Evolutionary conservation across 2,797 vertebrate species (phyloP).

Genomic region (Heteromormyrus szaboi): DNA sequence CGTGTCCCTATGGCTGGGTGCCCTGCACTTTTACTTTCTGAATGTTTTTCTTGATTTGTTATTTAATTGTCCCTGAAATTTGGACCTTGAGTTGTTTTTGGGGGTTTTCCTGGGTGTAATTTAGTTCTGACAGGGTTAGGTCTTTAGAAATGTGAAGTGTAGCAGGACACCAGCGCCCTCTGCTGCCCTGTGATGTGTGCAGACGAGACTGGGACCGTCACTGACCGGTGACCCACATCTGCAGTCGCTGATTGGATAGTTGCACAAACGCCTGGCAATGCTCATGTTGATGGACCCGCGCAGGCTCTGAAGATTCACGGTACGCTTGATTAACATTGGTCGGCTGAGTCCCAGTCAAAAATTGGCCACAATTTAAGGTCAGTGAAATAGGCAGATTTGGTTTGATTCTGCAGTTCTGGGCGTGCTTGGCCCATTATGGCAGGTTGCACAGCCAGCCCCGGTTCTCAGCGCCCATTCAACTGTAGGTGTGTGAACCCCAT

Average conservation of each 20-base stretch:
- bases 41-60: slow-evolving; percentile 56
- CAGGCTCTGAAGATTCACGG: not conserved
- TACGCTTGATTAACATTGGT: not conserved
- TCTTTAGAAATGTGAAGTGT: not conserved
- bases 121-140: not conserved
- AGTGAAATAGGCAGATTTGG: not conserved
- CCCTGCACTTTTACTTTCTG: slow-evolving; percentile 47
- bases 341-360: not conserved
- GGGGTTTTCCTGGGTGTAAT: slow-evolving; percentile 66
- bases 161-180: not conserved
- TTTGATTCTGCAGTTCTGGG: not conserved
- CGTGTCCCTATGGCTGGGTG: not conserved
- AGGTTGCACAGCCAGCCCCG: not conserved
- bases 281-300: not conserved
- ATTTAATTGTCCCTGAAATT: slow-evolving; percentile 58
- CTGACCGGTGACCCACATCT: not conserved
- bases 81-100: slow-evolving; percentile 53
- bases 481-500: not conserved
- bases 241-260: not conserved
- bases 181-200: not conserved
- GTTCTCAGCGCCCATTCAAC: not conserved
- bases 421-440: not conserved
- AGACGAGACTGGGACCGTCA: not conserved
- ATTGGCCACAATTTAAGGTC: not conserved
- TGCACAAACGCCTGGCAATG: not conserved